Percentiles rank a stretch among this genome's conserved stretches.
These are phyloP conservation scores for Cetoscarus ocellatus DNA, from an alignment of 2,797 vertebrate species.

Conservation along the genomic window DNA sequence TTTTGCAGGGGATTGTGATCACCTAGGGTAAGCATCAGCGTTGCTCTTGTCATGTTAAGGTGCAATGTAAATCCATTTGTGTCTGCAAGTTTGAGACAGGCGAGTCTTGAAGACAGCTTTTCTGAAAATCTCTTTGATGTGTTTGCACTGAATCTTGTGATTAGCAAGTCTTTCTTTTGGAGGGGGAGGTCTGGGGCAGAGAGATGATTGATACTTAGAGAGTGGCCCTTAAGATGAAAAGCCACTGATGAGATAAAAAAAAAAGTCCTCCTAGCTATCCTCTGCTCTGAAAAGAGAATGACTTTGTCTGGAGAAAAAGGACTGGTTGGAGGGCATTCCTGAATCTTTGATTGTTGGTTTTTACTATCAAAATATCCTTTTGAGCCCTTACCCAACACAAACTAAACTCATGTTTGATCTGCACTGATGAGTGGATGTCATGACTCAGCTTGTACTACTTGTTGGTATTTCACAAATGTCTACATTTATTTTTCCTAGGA, in stretches of 20 bases:
- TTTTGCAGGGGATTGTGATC: constrained; percentile 52
- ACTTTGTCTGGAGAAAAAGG: constrained; percentile 29
- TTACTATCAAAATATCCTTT: constrained; percentile 10
- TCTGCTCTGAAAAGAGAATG: constrained; percentile 22
- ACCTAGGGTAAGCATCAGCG: constrained; percentile 44
- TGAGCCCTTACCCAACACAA: constrained; percentile 1
- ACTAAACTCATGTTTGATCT: background rate
- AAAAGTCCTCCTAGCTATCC: constrained; percentile 29
- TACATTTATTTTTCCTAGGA: constrained; percentile 4
- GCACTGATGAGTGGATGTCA: background rate
- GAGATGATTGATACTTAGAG: constrained; percentile 69
- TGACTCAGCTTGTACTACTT: background rate
- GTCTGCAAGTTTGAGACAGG: constrained; percentile 44
- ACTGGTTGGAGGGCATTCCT: constrained; percentile 21
- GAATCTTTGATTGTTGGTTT: constrained; percentile 32
- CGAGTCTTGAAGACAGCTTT: constrained; percentile 38
- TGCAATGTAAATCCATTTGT: constrained; percentile 58
- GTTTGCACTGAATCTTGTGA: constrained; percentile 46
- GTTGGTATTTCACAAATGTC: background rate
- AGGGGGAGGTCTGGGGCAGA: constrained; percentile 51
- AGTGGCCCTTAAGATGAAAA: constrained; percentile 67
- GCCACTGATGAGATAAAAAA: constrained; percentile 56
- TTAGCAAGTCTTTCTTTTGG: constrained; percentile 65
- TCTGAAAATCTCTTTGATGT: constrained; percentile 61
- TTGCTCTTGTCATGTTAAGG: constrained; percentile 52